phyloP scores from a whole-genome alignment of 2,113 vertebrate species.

The Cyanistes caeruleus region DNA sequence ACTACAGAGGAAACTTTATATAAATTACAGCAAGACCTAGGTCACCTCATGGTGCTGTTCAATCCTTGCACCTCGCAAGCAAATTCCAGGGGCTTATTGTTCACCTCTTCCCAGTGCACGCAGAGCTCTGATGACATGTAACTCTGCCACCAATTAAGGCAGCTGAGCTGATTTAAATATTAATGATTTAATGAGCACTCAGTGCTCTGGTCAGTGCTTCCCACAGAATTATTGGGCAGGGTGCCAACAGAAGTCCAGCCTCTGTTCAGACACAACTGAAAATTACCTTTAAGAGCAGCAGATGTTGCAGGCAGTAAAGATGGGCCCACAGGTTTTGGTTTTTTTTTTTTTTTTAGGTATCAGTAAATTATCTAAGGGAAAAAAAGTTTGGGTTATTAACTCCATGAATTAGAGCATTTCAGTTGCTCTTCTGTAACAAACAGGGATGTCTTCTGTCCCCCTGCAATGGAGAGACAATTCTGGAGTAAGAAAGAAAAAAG shows the following conservation, averaged over 20 bases:
- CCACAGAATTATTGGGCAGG: background rate
- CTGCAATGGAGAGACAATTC: background rate
- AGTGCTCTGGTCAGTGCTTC: background rate
- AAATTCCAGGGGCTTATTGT: background rate
- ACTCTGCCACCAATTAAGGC: background rate
- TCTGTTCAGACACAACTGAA: background rate
- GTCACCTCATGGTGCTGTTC: background rate
- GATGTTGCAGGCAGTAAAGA: background rate
- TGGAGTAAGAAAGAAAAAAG: background rate
- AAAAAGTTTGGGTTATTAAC: background rate
- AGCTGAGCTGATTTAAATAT: background rate
- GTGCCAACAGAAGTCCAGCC: background rate
- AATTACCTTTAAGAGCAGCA: background rate
- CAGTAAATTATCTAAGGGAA: background rate
- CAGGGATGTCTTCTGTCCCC: background rate
- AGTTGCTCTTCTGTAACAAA: background rate
- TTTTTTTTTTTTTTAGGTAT: background rate
- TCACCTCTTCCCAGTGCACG: background rate
- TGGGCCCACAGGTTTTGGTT: no score
- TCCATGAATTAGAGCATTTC: background rate
- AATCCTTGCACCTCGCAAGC: background rate
- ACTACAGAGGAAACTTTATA: background rate
- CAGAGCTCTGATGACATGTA: fast-evolving
- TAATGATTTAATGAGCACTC: background rate
- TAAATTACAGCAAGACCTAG: background rate